Conservation (phyloP, 2,888 invertebrate genomes). For the Pachymerium ferrugineum region DNA sequence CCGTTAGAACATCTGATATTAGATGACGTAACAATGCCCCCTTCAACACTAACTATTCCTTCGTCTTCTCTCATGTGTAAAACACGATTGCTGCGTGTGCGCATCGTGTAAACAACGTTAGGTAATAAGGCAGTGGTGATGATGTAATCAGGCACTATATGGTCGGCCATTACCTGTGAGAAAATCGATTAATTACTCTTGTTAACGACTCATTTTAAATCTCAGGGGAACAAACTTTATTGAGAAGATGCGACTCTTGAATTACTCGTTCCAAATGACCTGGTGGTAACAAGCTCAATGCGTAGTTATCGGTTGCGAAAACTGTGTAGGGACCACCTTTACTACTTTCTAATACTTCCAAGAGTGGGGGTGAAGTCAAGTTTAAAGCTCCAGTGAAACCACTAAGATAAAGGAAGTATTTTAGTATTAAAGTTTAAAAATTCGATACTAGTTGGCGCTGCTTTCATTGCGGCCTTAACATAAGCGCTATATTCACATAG, state of each 20-base stretch:
- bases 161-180: conserved; percentile 33
- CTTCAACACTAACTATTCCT: conserved; percentile 29
- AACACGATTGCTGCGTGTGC: not conserved
- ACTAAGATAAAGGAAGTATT: not conserved
- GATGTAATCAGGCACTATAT: conserved; percentile 31
- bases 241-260: not conserved
- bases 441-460: too few species aligned
- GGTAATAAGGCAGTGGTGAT: conserved; percentile 32
- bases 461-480: too few species aligned
- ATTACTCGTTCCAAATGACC: not conserved
- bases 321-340: conserved; percentile 38
- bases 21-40: conserved; percentile 4
- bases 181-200: not conserved
- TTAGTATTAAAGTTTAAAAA: not conserved
- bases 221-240: too few species aligned
- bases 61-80: conserved; percentile 31
- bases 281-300: conserved; percentile 32
- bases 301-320: conserved; percentile 36
- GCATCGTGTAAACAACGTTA: conserved; percentile 30
- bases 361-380: conserved; percentile 26
- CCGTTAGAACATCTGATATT: conserved; percentile 35
- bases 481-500: too few species aligned
- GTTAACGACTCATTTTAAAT: not conserved
- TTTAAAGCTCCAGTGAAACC: conserved; percentile 26
- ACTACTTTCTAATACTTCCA: conserved; percentile 33